Evolutionary conservation across 37 sponge, comb jelly and placozoan species (phyloP).

Genomic region (Dysidea cf. avara): DNA sequence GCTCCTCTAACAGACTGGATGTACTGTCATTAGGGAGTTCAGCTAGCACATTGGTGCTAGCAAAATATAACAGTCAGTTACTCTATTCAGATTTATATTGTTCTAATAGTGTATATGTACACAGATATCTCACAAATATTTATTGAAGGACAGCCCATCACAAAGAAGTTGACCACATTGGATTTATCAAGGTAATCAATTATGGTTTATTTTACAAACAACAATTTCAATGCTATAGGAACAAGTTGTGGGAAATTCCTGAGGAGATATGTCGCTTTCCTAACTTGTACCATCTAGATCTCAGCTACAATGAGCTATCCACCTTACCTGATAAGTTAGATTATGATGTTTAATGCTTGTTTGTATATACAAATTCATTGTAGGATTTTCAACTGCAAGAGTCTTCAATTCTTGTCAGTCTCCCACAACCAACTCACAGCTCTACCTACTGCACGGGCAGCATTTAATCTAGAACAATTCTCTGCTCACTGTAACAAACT

Average conservation of each 20-base stretch:
- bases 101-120: neutral
- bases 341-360: neutral
- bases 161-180: slow-evolving; percentile 30
- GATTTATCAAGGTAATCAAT: slow-evolving; percentile 44
- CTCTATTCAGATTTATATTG: neutral
- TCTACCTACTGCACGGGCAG: slow-evolving; percentile 31
- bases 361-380: neutral
- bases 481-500: slow-evolving; percentile 70
- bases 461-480: slow-evolving; percentile 30
- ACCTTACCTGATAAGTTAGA: slow-evolving; percentile 59
- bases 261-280: slow-evolving; percentile 44
- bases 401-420: slow-evolving; percentile 32
- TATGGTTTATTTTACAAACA: neutral
- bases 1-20: slow-evolving; percentile 39
- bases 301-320: slow-evolving; percentile 66
- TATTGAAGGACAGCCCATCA: neutral
- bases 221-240: slow-evolving; percentile 15
- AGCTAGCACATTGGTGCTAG: slow-evolving; percentile 13
- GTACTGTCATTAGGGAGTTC: too few relatives aligned
- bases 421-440: slow-evolving; percentile 31
- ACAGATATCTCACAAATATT: neutral
- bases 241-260: slow-evolving; percentile 60
- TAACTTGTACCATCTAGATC: slow-evolving; percentile 46
- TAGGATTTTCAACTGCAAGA: slow-evolving; percentile 41
- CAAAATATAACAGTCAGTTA: slow-evolving; percentile 68